These are phyloP conservation scores for Tiliacea citrago DNA, from an alignment of 2,888 invertebrate species.

Conservation along the genomic window DNA sequence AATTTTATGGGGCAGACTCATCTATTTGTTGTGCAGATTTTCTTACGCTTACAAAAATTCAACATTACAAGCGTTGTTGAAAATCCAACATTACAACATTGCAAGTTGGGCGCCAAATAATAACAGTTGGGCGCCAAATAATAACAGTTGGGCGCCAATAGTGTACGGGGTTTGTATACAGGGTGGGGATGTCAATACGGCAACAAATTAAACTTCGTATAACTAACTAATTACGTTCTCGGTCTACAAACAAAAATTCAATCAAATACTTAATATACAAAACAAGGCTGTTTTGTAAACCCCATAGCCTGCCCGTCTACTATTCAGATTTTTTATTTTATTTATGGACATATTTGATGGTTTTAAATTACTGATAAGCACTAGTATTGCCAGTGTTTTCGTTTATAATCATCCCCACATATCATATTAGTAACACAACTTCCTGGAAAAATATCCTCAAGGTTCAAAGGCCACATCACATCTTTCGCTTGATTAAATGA, in stretches of 20 bases:
- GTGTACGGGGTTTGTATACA: background rate
- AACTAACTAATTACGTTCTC: background rate
- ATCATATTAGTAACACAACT: background rate
- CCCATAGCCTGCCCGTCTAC: background rate
- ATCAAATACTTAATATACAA: background rate
- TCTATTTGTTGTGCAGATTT: constrained; percentile 13
- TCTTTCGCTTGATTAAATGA: background rate
- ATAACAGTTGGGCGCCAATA: constrained; percentile 19
- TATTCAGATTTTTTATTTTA: background rate
- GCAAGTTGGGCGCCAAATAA: constrained; percentile 14
- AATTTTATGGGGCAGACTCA: constrained; percentile 41
- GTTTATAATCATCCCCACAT: background rate
- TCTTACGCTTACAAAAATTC: background rate
- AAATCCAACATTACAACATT: background rate
- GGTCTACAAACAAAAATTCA: background rate
- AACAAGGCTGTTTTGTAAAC: background rate
- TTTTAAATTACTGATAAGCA: background rate
- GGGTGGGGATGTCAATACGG: background rate
- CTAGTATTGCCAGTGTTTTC: background rate
- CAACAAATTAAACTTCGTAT: background rate
- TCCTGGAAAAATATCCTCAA: background rate
- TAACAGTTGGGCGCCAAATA: constrained; percentile 11
- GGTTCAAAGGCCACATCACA: background rate
- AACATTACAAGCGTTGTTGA: too few species aligned
- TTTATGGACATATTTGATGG: too few species aligned